Base-by-base conservation (phyloP, 1,140 invertebrate genomes). In the Rhagoletis zephyria region DNA sequence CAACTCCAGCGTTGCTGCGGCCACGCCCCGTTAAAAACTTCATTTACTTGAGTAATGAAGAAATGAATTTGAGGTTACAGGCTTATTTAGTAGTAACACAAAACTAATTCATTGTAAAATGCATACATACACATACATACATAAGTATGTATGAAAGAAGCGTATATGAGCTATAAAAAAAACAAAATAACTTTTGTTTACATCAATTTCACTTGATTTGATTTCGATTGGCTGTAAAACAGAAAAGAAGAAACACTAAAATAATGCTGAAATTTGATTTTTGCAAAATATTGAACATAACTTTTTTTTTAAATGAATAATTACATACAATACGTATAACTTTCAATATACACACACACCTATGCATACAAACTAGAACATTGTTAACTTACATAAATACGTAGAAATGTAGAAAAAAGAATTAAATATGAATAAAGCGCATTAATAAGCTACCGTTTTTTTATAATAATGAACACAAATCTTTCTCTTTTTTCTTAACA, bases 381-480 rank as follows among this genome's bases (percentile, higher is more conserved):
- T 63, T 63, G 61, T 14, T 63, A 63, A 14, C 61, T 4, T 63
- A 14, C 61, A 30, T 30, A 30, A 30, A 64, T 64, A 16, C 16
- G 14, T 48, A 48, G 45, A 9, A 56, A 56, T 56, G n/a, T 81
- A 56, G 74, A 14, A 81, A 30, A 81, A 59, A 30, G 45, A 56
- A 81, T 81, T 81, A 81, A 81, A 81, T 56, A 81, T 56, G 74
- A 9, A 81, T 81, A 81, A 56, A 81, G 74, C 48, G 74, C 48
- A 19, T 56, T 81, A 81, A 81, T 56, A n/a, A 81, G 74, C 74
- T 81, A 81, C 56, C 45, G 9, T n/a, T n/a, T 51, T 19, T 59
- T 56, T 19, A 81, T 19, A 56, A 74, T 74, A 16, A 74, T 48
- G 45, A 81, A 56, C n/a, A 56, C 6, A 56, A 56, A 81, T 81